A percentile compares a stretch with the other conserved stretches of the same genome.
Evolutionary conservation across 2,113 vertebrate species (phyloP).

Genomic region (Antigone vipio): DNA sequence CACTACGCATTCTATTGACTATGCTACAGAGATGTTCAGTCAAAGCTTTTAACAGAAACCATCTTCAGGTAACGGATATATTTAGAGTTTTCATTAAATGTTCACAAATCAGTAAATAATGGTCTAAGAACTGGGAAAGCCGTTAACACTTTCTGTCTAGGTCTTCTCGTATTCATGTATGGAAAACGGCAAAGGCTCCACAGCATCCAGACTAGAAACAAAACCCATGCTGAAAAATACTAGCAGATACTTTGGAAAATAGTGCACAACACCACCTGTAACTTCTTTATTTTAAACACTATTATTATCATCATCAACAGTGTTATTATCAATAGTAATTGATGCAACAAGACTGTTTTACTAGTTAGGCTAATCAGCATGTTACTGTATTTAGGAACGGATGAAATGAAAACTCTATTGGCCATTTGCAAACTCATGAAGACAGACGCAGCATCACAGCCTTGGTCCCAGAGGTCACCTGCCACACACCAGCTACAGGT

Average conservation of each 20-base stretch:
- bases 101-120: not conserved
- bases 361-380: not conserved
- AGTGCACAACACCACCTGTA: not conserved
- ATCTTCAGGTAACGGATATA: not conserved
- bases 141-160: not conserved
- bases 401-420: not conserved
- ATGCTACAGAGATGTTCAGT: not conserved
- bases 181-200: not conserved
- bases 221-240: not conserved
- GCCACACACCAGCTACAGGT: not conserved
- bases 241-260: not conserved
- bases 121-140: not conserved
- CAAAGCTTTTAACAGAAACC: not conserved
- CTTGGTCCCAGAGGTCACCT: not conserved
- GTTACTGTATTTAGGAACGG: not conserved
- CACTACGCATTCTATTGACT: not conserved
- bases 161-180: not conserved
- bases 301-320: not conserved
- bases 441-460: fast-evolving
- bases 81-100: not conserved
- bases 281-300: not conserved
- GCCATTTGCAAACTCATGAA: not conserved
- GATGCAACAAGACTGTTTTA: not conserved
- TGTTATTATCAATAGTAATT: not conserved
- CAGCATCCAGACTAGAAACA: not conserved